Base-by-base conservation (phyloP, 2,888 invertebrate species). In the Yponomeuta plumbellus region DNA sequence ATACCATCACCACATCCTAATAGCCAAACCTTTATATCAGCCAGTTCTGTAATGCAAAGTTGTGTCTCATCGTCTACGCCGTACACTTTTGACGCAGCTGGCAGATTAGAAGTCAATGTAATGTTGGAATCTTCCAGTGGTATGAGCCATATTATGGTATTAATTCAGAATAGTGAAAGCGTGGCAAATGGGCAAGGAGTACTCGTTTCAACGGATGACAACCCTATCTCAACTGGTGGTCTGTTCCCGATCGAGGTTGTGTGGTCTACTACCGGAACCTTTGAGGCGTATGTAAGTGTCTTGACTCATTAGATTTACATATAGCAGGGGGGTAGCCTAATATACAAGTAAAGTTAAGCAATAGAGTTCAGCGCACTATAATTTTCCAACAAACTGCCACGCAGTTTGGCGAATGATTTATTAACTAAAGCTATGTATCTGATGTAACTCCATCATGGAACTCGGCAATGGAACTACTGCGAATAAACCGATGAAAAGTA, bases 31-130 rank as follows among this genome's bases (percentile, higher is more conserved):
- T 82, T 75, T 66, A 77, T 85, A 64, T 71, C 72, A 61, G 76
- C 34, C 5, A 34, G 34, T 34, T 8, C 79, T 1, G 61, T 17
- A 57, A 56, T 4, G 13, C 10, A 0, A 63, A 76, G 75, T 66
- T 80, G 80, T 61, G 68, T 70, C 2, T 70, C 73, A 0, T 76
- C 78, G 0, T 71, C 70, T 39, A 39, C 64, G 5, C 34, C 34
- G 13, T 78, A 84, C 65, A 39, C 70, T 0, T 76, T 85, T 76
- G 62, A 73, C 2, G 67, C 72, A 11, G 69, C 69, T 10, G 85
- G 85, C 20, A 52, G 65, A 17, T 61, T 86, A 3, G 80, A 86
- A 76, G 72, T 80, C 2, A 75, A 76, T 59, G 66, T 81, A 11
- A 83, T 71, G 65, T 77, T 84, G 74, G 70, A 76, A 13, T 72